phyloP scores from a whole-genome alignment of 2,888 invertebrate genomes.

The Choristoneura rosaceana region DNA sequence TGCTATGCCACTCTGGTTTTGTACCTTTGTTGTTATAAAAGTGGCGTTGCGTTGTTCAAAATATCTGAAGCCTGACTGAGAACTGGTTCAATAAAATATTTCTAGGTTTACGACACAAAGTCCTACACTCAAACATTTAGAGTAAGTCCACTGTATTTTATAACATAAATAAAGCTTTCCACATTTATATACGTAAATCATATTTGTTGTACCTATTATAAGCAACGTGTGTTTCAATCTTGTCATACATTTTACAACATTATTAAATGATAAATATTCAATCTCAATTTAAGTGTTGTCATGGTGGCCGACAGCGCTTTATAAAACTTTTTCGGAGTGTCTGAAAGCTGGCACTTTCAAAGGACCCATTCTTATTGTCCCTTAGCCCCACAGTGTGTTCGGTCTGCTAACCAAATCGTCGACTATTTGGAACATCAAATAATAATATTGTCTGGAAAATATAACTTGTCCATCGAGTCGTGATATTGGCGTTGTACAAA shows the following conservation, averaged over 20 bases:
- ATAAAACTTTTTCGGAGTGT: background rate
- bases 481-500: background rate
- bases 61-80: background rate
- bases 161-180: no score
- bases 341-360: background rate
- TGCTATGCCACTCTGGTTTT: background rate
- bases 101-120: no score
- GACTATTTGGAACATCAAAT: slow-evolving; percentile 1
- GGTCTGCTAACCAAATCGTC: slow-evolving; percentile 4
- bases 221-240: no score
- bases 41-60: background rate
- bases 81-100: background rate
- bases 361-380: background rate
- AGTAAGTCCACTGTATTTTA: no score
- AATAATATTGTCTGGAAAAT: background rate
- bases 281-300: no score
- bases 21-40: background rate
- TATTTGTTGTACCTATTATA: no score
- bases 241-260: no score
- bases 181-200: no score
- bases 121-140: no score
- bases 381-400: background rate
- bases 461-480: background rate
- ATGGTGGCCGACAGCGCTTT: background rate
- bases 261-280: no score